Conservation (phyloP, 2,797 vertebrate species). For the Rhabdophis nuchalis region DNA sequence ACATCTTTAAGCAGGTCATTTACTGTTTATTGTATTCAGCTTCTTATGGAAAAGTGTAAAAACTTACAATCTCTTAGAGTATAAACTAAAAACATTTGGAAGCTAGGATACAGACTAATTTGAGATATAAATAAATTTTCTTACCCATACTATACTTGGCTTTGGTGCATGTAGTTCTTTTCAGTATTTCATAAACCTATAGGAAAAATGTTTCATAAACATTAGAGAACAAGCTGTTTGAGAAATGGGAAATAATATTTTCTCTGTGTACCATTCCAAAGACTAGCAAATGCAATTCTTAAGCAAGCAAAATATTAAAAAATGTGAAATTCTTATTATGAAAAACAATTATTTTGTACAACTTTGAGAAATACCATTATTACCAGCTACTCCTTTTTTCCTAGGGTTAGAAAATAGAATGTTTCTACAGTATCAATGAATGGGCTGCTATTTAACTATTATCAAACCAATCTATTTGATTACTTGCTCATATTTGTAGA, state of each 20-base stretch:
- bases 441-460: not conserved
- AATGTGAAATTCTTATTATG: not conserved
- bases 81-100: conserved; percentile 16
- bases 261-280: conserved; percentile 22
- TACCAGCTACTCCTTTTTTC: not conserved
- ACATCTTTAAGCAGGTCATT: not conserved
- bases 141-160: conserved; percentile 91
- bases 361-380: not conserved
- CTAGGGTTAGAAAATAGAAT: not conserved
- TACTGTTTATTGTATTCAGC: not conserved
- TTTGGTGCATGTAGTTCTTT: conserved; percentile 85
- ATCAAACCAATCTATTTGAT: not conserved
- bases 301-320: conserved; percentile 8
- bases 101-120: not conserved
- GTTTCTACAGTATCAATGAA: not conserved
- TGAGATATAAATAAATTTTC: conserved; percentile 48
- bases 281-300: conserved; percentile 13
- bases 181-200: conserved; percentile 92
- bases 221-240: not conserved
- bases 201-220: conserved; percentile 34
- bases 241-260: not conserved
- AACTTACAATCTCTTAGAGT: conserved; percentile 12
- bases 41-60: conserved; percentile 6
- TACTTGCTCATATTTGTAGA: not conserved
- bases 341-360: not conserved